Base-by-base conservation (phyloP, 2,113 vertebrate species). In the Callaeas wilsoni region DNA sequence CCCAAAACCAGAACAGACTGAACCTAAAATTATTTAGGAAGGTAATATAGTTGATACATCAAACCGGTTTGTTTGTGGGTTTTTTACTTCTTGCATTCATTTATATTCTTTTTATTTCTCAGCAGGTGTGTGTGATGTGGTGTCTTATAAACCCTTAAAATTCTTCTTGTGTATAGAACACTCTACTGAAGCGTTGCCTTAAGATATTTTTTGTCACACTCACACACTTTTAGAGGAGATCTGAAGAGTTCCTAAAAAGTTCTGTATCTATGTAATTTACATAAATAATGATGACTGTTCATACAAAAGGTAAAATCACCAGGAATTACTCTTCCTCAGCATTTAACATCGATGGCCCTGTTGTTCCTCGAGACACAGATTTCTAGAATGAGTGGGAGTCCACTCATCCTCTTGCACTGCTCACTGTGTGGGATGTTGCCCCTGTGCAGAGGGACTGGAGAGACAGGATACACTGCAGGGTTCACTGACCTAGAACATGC, bases 331-430 rank as follows among this genome's bases (percentile, higher is more conserved):
- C 25, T 77, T 83, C 9, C 10, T 52, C 22, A 33, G 13, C 5
- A 42, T 46, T 75, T 63, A 22, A 33, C 9, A 21, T 35, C 0
- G 0, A 33, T 65, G 11, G 4, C 3, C 57, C 20, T 5, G 0
- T 6, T 90, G 9, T 9, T 83, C 37, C 50, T 17, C 33, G 32
- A 77, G 23, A 37, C 13, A 3, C 29, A 69, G 17, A 18, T 35
- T 57, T 68, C 37, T 35, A 22, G 30, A 23, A 15, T 12, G 12
- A 2, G 8, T 49, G 32, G 12, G 25, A 92, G 16, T 32, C 13
- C 7, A 22, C 4, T 13, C 49, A 44, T n/a, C 11, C 13, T 33
- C 5, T 47, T 18, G 26, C 55, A 55, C 12, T 16, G n/a, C 20
- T 52, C 27, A 35, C 23, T 8, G 6, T n/a, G 37, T 21, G 42